Evolutionary conservation across 2,113 vertebrate genomes (phyloP).

Genomic region (Embiotoca jacksoni): DNA sequence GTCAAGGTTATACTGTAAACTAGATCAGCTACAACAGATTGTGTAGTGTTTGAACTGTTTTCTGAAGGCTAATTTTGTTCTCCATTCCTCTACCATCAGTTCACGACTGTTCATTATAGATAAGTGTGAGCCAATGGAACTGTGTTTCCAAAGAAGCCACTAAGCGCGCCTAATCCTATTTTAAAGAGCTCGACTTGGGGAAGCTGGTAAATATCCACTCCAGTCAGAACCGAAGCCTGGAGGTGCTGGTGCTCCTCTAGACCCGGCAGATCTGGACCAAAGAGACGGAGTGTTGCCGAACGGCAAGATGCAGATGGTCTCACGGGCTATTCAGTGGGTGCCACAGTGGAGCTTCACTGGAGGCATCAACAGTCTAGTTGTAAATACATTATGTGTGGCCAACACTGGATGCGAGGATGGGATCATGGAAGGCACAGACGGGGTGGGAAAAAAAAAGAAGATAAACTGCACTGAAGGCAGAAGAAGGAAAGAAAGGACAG

Average conservation of each 20-base stretch:
- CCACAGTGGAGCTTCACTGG: conserved; percentile 68
- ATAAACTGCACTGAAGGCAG: conserved; percentile 55
- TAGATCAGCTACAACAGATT: conserved; percentile 36
- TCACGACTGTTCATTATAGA: conserved; percentile 81
- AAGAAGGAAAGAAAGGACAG: conserved; percentile 46
- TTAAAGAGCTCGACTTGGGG: conserved; percentile 76
- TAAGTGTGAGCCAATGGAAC: conserved; percentile 80
- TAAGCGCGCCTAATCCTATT: conserved; percentile 82
- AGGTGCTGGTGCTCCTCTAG: conserved; percentile 68
- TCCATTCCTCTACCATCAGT: conserved; percentile 74
- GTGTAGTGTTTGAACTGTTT: conserved; percentile 6
- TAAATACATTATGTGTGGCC: conserved; percentile 82
- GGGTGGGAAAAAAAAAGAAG: conserved; percentile 12
- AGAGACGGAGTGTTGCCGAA: conserved; percentile 57
- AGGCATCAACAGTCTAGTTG: conserved; percentile 78
- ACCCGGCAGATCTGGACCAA: conserved; percentile 69
- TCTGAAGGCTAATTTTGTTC: conserved; percentile 50
- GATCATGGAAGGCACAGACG: conserved; percentile 59
- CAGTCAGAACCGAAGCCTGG: conserved; percentile 72
- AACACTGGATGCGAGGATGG: conserved; percentile 64
- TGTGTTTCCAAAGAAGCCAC: conserved; percentile 76
- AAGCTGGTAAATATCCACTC: conserved; percentile 71
- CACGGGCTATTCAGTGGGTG: conserved; percentile 49
- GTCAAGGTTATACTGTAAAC: conserved; percentile 24
- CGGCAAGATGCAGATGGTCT: conserved; percentile 60